A percentile compares a stretch with the other conserved stretches of the same genome.
Conservation (phyloP, 2,113 vertebrate genomes). For the Macrotis lagotis region DNA sequence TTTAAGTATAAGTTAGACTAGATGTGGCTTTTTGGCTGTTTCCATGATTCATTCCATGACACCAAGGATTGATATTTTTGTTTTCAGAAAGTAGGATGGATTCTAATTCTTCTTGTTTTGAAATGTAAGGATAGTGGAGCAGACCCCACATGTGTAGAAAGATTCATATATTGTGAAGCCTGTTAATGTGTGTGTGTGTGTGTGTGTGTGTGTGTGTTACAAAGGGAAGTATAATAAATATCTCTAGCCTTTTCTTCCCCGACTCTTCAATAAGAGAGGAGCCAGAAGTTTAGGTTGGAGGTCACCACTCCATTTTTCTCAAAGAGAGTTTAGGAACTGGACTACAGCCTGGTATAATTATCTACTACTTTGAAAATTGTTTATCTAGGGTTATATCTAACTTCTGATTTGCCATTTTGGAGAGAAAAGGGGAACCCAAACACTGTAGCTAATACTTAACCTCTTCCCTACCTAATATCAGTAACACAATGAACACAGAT, state of each 20-base stretch:
- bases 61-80: neutral
- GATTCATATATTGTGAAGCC: neutral
- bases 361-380: neutral
- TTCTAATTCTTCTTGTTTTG: neutral
- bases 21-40: neutral
- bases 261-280: neutral
- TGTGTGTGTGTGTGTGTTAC: neutral
- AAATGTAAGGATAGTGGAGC: neutral
- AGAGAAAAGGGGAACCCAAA: neutral
- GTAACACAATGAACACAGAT: neutral
- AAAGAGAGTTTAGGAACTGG: neutral
- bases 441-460: neutral
- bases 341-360: neutral
- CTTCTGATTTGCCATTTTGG: neutral
- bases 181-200: neutral
- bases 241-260: neutral
- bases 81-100: constrained; percentile 24
- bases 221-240: neutral
- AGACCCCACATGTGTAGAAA: neutral
- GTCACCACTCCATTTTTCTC: neutral
- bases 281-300: neutral
- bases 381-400: neutral
- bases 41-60: neutral
- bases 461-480: neutral
- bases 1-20: neutral